Evolutionary conservation across 2,888 invertebrate species (phyloP), one percentile per base, ranked within the genome.

Genomic region (Globia sparganii): DNA sequence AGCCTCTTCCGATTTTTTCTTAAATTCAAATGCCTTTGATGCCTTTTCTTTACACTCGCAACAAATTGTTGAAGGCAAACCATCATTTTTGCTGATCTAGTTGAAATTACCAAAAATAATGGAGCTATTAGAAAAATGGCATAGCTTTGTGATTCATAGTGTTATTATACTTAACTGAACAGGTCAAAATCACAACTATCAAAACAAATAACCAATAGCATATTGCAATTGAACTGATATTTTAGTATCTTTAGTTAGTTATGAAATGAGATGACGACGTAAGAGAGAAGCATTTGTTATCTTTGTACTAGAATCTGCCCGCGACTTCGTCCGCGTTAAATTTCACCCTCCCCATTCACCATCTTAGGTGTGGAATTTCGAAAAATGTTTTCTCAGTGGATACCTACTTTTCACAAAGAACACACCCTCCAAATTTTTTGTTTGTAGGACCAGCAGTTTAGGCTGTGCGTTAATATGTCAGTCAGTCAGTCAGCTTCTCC

Each of bases 41-140:
- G 95, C 96, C 66, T 94, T 95, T 46, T 94, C 92, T 78, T 91
- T 94, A 81, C 97, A 97, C 15, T 92, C 90, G 15, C 85, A 86
- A 81, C 97, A 97, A 79, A 97, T 93, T 72, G 93, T 94, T 46
- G 92, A 84, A 11, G 97, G 97, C 53, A 96, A 87, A 4, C 95
- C 96, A 93, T 97, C 97, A 65, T 91, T 92, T 86, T 90, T 91
- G 67, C 88, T 89, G 81, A 96, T 93, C 96, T 96, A 87, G n/a
- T 85, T 79, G 61, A 40, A 68, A 64, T 69, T 46, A 53, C 25
- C 68, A 43, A 40, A 68, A 56, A 78, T 13, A 62, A 61, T 53
- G 6, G 0, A n/a, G 25, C 5, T 11, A 53, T 43, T 46, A 68
- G 8, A 61, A 40, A 58, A 64, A 49, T 34, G 37, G 15, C 43